A percentile compares a stretch with the other conserved stretches of the same genome.
Evolutionary conservation across 2,797 vertebrate species (phyloP).

Genomic region (Tenualosa ilisha): DNA sequence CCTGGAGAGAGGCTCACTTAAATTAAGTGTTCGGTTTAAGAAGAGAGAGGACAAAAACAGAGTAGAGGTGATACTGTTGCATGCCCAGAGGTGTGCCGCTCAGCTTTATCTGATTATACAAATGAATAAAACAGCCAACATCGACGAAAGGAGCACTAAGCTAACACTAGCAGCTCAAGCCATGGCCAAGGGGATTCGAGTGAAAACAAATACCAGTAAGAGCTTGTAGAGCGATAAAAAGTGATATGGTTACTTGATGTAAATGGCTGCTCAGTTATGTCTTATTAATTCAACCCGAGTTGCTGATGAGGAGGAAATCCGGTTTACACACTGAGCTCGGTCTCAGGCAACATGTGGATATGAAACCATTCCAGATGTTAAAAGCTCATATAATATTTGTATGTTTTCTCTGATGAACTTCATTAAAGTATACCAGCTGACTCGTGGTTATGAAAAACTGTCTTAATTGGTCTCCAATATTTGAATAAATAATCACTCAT

Average conservation of each 20-base stretch:
- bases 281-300: neutral
- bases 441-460: neutral
- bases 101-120: slow-evolving; percentile 20
- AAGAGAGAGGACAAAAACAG: slow-evolving; percentile 28
- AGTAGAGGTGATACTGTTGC: slow-evolving; percentile 42
- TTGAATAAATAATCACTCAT: neutral
- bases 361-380: slow-evolving; percentile 3
- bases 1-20: slow-evolving; percentile 35
- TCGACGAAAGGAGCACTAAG: neutral
- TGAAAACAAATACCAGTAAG: neutral
- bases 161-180: neutral
- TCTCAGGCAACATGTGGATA: neutral
- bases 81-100: slow-evolving; percentile 36
- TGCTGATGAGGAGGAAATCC: neutral
- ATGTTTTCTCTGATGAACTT: slow-evolving; percentile 7
- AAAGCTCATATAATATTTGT: neutral
- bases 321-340: neutral
- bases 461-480: neutral
- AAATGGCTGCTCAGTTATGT: neutral
- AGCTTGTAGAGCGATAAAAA: slow-evolving; percentile 12
- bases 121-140: slow-evolving; percentile 22
- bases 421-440: neutral
- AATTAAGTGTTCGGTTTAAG: slow-evolving; percentile 30
- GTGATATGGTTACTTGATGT: slow-evolving; percentile 7
- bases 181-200: neutral